Evolutionary conservation across 2,797 vertebrate genomes (phyloP).

Genomic region (Adrianichthys oophorus): DNA sequence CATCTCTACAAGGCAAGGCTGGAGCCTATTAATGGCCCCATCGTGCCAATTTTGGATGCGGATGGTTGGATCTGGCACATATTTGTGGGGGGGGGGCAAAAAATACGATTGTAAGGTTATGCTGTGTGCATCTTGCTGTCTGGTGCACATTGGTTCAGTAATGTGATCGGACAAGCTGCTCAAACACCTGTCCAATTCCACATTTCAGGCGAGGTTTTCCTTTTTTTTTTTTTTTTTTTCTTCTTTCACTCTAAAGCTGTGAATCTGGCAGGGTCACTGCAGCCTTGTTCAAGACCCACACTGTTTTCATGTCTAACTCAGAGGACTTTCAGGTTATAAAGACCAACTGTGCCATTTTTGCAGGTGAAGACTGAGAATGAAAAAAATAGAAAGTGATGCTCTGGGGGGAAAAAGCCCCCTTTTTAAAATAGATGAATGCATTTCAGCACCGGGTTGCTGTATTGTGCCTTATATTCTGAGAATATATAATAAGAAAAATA

Average conservation of each 20-base stretch:
- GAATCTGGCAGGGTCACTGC: slow-evolving; percentile 76
- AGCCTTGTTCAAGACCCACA: slow-evolving; percentile 76
- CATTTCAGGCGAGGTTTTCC: slow-evolving; percentile 75
- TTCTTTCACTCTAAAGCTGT: slow-evolving; percentile 70
- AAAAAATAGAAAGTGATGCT: slow-evolving; percentile 44
- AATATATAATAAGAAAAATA: slow-evolving; percentile 29
- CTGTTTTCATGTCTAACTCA: slow-evolving; percentile 72
- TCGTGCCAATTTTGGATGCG: slow-evolving; percentile 67
- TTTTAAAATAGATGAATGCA: slow-evolving; percentile 31
- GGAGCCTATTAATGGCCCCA: slow-evolving; percentile 68
- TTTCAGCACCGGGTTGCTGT: slow-evolving; percentile 26
- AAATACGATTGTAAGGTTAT: slow-evolving; percentile 88
- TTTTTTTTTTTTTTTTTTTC: slow-evolving; percentile 27
- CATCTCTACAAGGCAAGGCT: slow-evolving; percentile 58
- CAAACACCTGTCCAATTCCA: slow-evolving; percentile 81
- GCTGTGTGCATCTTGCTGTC: slow-evolving; percentile 80
- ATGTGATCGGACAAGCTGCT: slow-evolving; percentile 80
- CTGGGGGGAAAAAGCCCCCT: slow-evolving; percentile 10
- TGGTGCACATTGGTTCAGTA: slow-evolving; percentile 79
- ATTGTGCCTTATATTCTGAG: slow-evolving; percentile 38
- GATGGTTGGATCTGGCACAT: slow-evolving; percentile 66
- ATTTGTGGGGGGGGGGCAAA: slow-evolving; percentile 56
- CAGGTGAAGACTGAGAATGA: slow-evolving; percentile 36
- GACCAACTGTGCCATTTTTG: slow-evolving; percentile 70
- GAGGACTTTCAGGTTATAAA: slow-evolving; percentile 67